Percentiles rank a stretch among this genome's conserved stretches.
phyloP scores from a whole-genome alignment of 37 sponge, comb jelly and placozoan genomes.

The Bolinopsis microptera region DNA sequence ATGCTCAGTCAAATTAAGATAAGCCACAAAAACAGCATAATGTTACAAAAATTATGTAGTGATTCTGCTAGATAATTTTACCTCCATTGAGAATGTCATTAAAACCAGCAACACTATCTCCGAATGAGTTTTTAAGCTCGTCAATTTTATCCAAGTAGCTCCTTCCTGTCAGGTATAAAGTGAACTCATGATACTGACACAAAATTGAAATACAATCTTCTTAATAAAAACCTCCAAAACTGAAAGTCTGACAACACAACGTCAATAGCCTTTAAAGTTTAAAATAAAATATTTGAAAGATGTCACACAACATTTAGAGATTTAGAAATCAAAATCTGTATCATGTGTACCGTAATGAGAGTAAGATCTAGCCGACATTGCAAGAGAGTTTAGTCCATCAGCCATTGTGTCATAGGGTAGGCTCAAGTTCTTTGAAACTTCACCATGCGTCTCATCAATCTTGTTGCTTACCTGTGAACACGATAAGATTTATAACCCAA shows the following conservation, averaged over 20 bases:
- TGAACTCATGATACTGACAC: neutral
- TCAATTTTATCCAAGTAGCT: neutral
- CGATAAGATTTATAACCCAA: neutral
- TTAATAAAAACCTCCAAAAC: too few species aligned
- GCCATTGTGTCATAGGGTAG: neutral
- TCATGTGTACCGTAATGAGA: slow-evolving; percentile 4
- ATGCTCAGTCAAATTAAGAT: too few species aligned
- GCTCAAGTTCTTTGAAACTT: neutral
- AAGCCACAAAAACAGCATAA: too few species aligned
- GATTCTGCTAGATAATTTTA: too few species aligned
- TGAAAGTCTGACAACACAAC: too few species aligned
- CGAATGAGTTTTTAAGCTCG: neutral
- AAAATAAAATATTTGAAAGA: neutral
- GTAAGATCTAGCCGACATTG: neutral
- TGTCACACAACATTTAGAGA: too few species aligned
- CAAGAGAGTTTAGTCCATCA: slow-evolving; percentile 5
- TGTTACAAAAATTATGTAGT: too few species aligned
- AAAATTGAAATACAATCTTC: too few species aligned
- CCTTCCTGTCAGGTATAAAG: neutral
- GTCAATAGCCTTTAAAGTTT: neutral
- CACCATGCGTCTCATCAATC: neutral
- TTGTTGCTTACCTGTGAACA: slow-evolving; percentile 1
- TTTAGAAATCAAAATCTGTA: too few species aligned
- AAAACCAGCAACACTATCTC: too few species aligned
- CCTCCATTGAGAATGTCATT: too few species aligned